phyloP scores from a whole-genome alignment of 2,888 invertebrate species.

The Yponomeuta malinellus region DNA sequence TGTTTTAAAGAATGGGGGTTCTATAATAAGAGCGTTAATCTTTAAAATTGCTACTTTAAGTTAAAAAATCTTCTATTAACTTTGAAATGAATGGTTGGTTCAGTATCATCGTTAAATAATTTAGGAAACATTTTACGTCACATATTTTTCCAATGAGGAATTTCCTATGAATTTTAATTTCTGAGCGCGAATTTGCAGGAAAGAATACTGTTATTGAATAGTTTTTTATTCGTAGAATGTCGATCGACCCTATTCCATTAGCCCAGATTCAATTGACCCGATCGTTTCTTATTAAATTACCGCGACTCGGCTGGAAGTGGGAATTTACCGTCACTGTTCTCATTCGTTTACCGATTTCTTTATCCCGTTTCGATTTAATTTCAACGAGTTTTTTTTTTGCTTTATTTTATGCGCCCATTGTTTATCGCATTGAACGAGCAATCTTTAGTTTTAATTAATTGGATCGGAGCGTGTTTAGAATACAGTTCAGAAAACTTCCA shows the following conservation, averaged over 20 bases:
- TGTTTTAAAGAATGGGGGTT: too few species aligned
- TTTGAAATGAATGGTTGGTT: too few species aligned
- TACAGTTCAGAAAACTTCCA: not conserved
- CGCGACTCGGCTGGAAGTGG: slow-evolving; percentile 4
- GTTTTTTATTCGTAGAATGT: not conserved
- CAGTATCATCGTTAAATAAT: too few species aligned
- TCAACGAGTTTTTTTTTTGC: not conserved
- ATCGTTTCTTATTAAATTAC: slow-evolving; percentile 14
- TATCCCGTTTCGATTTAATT: not conserved
- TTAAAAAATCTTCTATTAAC: too few species aligned
- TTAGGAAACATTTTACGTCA: too few species aligned
- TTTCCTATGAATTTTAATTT: too few species aligned
- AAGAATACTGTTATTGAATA: too few species aligned
- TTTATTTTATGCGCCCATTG: not conserved
- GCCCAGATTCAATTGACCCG: slow-evolving; percentile 8
- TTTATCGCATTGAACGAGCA: not conserved
- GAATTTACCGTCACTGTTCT: slow-evolving; percentile 13
- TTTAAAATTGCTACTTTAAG: too few species aligned
- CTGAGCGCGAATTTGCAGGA: too few species aligned
- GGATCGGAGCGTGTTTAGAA: not conserved
- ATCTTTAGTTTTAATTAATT: not conserved
- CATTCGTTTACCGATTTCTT: slow-evolving; percentile 7
- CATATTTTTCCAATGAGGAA: too few species aligned
- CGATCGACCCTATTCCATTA: not conserved
- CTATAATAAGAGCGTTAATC: too few species aligned